These are phyloP conservation scores for Drosophila repletoides DNA, from an alignment of 1,140 invertebrate genomes.

Conservation along the genomic window DNA sequence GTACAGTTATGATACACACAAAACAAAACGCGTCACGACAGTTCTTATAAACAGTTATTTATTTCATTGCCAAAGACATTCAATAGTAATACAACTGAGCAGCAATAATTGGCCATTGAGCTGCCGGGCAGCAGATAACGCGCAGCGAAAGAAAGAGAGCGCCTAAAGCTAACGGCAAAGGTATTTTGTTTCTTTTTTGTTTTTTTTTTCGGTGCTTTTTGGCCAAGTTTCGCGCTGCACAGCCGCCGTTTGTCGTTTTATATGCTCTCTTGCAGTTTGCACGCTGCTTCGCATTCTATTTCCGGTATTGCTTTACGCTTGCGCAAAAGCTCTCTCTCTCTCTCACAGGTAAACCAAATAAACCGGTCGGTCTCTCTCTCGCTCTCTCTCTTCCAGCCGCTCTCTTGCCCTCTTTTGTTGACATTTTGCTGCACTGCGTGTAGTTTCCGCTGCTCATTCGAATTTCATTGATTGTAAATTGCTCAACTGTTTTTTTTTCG, in stretches of 20 bases:
- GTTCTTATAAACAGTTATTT: slow-evolving; percentile 56
- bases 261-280: slow-evolving; percentile 27
- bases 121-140: slow-evolving; percentile 10
- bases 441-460: slow-evolving; percentile 43
- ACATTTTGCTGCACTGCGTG: slow-evolving; percentile 57
- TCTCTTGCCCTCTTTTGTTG: slow-evolving; percentile 45
- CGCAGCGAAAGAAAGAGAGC: neutral
- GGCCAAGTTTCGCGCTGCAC: slow-evolving; percentile 12
- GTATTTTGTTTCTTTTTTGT: slow-evolving; percentile 39
- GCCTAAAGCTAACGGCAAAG: slow-evolving; percentile 28
- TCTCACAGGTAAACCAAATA: neutral
- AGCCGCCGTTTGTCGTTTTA: slow-evolving; percentile 1
- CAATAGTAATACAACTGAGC: slow-evolving; percentile 73
- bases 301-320: slow-evolving; percentile 39
- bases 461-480: slow-evolving; percentile 54
- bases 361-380: slow-evolving; percentile 23
- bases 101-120: slow-evolving; percentile 71
- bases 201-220: slow-evolving; percentile 40
- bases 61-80: slow-evolving; percentile 29
- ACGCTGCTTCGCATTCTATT: slow-evolving; percentile 43
- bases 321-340: slow-evolving; percentile 37
- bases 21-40: slow-evolving; percentile 43
- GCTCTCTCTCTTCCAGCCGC: neutral
- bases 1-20: slow-evolving; percentile 41
- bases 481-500: slow-evolving; percentile 32